Evolutionary conservation across 2,113 vertebrate species (phyloP), one percentile per base, ranked within the genome.

Genomic region (Epinephelus fuscoguttatus): DNA sequence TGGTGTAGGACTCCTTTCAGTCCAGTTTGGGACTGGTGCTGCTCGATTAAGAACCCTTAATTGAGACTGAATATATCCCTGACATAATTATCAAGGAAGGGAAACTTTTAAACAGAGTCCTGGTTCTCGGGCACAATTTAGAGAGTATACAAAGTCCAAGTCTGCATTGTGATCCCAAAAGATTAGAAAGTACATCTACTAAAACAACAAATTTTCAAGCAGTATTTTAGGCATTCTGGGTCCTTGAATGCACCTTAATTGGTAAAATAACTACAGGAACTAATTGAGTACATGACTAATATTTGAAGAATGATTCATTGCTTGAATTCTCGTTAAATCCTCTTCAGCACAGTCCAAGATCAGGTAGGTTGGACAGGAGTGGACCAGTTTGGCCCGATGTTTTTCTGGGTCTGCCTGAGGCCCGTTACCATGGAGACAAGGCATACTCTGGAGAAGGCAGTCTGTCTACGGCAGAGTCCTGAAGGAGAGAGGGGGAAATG

Each of bases 401-500:
- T 84, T 84, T 78, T 86, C 57, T 82, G 89, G 73, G 82, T 85
- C 86, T 87, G 53, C 70, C 73, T 57, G 12, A 68, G 75, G 82
- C 70, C 82, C 64, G 88, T 92, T 87, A 83, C 91, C 87, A 85
- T 92, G 88, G 91, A 89, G 82, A 90, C 80, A 59, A 73, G 83
- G 74, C 90, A 90, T 75, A 70, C 80, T 91, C 71, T 87, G 72
- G 70, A 89, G 75, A 50, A 50, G 67, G 50, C 60, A 68, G 50
- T 50, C 50, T 75, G 64, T 85, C 55, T 70, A 86, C 70, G 69
- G 61, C 64, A 49, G 57, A 74, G 88, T 37, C 71, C 85, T 90
- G 69, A 72, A 82, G 72, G 21, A 79, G 33, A 81, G 6, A 81
- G 21, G 11, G 53, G 30, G 49, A 5, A 18, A 8, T 2, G 79